Conservation (phyloP, 2,797 vertebrate genomes). For the Dendrocincla tyrannina region DNA sequence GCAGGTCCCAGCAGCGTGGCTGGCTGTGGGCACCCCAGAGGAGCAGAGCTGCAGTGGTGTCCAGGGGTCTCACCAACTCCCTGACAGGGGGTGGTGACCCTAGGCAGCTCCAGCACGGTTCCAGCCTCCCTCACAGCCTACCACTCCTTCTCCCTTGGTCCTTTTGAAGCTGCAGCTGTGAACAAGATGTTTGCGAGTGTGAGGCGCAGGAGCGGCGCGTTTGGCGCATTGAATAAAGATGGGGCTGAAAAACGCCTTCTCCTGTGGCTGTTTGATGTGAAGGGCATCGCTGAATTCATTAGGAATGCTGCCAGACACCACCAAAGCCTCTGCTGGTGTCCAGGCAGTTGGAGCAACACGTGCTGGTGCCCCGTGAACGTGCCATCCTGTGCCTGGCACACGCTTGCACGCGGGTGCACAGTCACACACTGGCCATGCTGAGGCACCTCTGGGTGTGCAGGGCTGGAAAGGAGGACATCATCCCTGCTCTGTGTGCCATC, state of each 20-base stretch:
- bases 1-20: not conserved
- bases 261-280: not conserved
- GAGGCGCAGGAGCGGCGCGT: not conserved
- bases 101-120: fast-evolving
- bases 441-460: not conserved
- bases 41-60: not conserved
- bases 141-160: not conserved
- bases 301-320: not conserved
- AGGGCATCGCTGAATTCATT: not conserved
- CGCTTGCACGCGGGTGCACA: fast-evolving
- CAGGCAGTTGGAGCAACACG: not conserved
- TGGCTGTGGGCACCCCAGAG: not conserved
- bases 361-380: not conserved
- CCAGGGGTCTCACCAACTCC: not conserved
- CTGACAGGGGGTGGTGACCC: not conserved
- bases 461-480: not conserved
- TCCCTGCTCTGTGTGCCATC: fast-evolving
- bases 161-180: constrained; percentile 44
- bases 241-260: constrained; percentile 6
- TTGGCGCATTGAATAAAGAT: not conserved
- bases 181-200: constrained; percentile 7
- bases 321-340: not conserved
- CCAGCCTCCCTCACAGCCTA: not conserved
- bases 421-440: fast-evolving
- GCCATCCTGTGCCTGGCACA: fast-evolving